These are phyloP conservation scores for Archocentrus centrarchus DNA, from an alignment of 2,113 vertebrate genomes.

Conservation along the genomic window DNA sequence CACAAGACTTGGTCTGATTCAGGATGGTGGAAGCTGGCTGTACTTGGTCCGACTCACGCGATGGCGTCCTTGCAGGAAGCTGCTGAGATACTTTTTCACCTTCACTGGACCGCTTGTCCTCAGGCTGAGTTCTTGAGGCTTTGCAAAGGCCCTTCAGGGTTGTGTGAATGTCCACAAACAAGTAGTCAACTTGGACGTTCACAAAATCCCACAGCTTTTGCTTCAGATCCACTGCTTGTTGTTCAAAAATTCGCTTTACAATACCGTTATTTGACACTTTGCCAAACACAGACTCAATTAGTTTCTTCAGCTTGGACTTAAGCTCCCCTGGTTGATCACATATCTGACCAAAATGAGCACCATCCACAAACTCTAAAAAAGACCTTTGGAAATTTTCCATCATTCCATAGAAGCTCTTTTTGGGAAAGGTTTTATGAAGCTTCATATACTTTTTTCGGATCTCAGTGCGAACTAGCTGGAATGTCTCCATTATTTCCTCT, in stretches of 20 bases:
- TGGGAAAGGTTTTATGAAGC: slow-evolving; percentile 91
- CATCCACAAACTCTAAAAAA: slow-evolving; percentile 89
- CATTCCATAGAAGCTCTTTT: slow-evolving; percentile 89
- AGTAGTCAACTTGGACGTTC: slow-evolving; percentile 90
- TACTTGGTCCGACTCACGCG: neutral
- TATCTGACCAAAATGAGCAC: slow-evolving; percentile 86
- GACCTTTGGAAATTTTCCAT: slow-evolving; percentile 90
- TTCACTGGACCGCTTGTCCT: slow-evolving; percentile 35
- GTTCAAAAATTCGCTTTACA: slow-evolving; percentile 93
- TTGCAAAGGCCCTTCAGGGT: slow-evolving; percentile 81
- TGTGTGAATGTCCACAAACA: slow-evolving; percentile 87
- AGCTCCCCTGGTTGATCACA: slow-evolving; percentile 80
- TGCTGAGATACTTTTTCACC: slow-evolving; percentile 55
- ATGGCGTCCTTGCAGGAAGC: slow-evolving; percentile 52
- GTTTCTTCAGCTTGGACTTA: slow-evolving; percentile 86
- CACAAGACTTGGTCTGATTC: neutral
- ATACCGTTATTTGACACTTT: slow-evolving; percentile 91
- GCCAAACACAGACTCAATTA: slow-evolving; percentile 85
- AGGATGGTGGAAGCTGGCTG: neutral
- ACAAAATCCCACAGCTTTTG: slow-evolving; percentile 96
- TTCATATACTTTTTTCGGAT: slow-evolving; percentile 96
- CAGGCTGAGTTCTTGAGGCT: slow-evolving; percentile 14
- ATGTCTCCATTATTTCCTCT: slow-evolving; percentile 90
- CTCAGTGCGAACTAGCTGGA: slow-evolving; percentile 86
- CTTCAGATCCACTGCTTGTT: slow-evolving; percentile 90